Conservation (phyloP, 2,888 invertebrate species). For the Oligia latruncula region DNA sequence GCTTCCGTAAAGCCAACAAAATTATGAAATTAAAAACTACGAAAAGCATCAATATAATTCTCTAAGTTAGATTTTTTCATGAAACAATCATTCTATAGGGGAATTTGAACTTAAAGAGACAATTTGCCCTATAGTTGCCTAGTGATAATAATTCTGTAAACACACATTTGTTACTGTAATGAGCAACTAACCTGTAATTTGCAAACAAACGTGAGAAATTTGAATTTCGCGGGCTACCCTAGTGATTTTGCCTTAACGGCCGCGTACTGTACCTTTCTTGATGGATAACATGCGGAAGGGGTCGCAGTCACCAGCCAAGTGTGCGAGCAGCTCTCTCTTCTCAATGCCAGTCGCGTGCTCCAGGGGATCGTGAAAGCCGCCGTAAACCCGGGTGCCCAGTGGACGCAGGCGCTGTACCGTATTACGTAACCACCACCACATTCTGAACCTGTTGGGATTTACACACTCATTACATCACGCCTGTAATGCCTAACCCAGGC, state of each 20-base stretch:
- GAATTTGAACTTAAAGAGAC: background rate
- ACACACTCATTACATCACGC: background rate
- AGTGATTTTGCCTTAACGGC: background rate
- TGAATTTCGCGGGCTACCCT: background rate
- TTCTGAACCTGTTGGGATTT: slow-evolving; percentile 44
- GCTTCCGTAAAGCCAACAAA: background rate
- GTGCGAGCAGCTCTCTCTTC: slow-evolving; percentile 96
- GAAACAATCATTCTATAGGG: background rate
- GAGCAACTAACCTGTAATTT: background rate
- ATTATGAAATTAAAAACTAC: background rate
- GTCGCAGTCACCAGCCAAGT: slow-evolving; percentile 96
- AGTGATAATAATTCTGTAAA: background rate
- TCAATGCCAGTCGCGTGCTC: slow-evolving; percentile 98
- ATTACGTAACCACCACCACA: slow-evolving; percentile 67
- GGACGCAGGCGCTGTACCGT: slow-evolving; percentile 63
- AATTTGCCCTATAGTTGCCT: background rate
- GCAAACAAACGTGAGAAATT: background rate
- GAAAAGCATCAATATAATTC: background rate
- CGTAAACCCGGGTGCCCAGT: slow-evolving; percentile 89
- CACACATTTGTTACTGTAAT: background rate
- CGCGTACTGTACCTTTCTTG: slow-evolving; percentile 86
- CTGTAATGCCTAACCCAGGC: no score
- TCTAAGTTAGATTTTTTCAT: background rate
- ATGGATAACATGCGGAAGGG: slow-evolving; percentile 94
- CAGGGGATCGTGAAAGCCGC: slow-evolving; percentile 93